Base-by-base conservation (phyloP, 2,888 invertebrate species). In the Steinernema hermaphroditum region DNA sequence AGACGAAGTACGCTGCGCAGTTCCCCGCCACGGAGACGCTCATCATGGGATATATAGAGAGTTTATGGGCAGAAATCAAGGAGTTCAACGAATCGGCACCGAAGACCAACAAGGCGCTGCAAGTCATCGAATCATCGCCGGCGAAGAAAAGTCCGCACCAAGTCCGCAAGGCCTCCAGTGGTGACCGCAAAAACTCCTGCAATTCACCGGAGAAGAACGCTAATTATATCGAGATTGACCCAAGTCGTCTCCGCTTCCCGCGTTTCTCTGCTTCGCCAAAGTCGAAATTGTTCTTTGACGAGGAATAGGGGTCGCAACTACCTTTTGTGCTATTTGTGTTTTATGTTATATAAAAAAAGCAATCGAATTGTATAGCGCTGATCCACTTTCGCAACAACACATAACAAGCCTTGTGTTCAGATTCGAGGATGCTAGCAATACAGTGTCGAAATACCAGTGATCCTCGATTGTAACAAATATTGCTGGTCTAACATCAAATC, bases 151-250 rank as follows among this genome's bases (percentile, higher is more conserved):
- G 6, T 27, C 22, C 24, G 4, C 54, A 14, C 27, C 54, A 22
- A 6, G 37, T 37, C 6, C 22, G 54, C 12, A 54, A 54, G 27
- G 6, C 27, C 37, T 37, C 37, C 16, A 24, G 54, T 22, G 54
- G 54, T 1, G 54, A 54, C 27, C 54, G 54, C 6, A 54, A 54
- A 16, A 22, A 2, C 27, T 14, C 22, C 22, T 24, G 2, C 27
- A 19, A n/a, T n/a, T 6, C 27, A 1, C 54, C 22, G 54, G 54
- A 54, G 6, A 54, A 54, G 54, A 54, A 54, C 27, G 54, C 54
- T 12, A 54, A 54, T 27, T 54, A 27, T 27, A 54, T 54, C 27
- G 54, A 54, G 54, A 54, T 54, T 27, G 54, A 54, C 27, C 54
- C 54, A 27, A 54, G 24, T 16, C 54, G 54, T 24, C 54, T 54